A percentile compares a stretch with the other conserved stretches of the same genome.
Evolutionary conservation across 2,888 invertebrate species (phyloP).

Genomic region (Chymomyza fuscimana): DNA sequence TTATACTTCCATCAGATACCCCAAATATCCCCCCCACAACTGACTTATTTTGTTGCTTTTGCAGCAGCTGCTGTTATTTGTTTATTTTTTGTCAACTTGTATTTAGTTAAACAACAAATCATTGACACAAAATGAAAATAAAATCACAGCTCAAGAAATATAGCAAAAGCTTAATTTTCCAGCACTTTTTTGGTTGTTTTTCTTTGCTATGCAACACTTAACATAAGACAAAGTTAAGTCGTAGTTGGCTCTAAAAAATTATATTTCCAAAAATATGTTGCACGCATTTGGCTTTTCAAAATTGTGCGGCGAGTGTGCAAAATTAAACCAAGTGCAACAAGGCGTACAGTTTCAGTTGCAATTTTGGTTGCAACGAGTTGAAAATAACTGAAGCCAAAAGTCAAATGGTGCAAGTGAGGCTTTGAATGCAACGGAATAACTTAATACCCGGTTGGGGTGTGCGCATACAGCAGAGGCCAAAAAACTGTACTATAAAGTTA

Average conservation of each 20-base stretch:
- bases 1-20: conserved; percentile 9
- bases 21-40: background rate
- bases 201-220: too few species aligned
- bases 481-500: conserved; percentile 23
- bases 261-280: conserved; percentile 15
- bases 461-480: background rate
- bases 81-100: conserved; percentile 65
- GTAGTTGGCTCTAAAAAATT: background rate
- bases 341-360: conserved; percentile 41
- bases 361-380: conserved; percentile 38
- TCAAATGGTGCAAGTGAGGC: conserved; percentile 10
- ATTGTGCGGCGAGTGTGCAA: conserved; percentile 42
- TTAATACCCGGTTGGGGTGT: conserved; percentile 56
- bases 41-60: conserved; percentile 56
- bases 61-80: conserved; percentile 67
- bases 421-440: conserved; percentile 67
- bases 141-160: conserved; percentile 58
- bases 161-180: conserved; percentile 47
- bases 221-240: background rate
- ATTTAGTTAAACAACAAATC: conserved; percentile 74
- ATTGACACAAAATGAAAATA: conserved; percentile 67
- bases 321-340: conserved; percentile 52
- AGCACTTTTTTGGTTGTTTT: conserved; percentile 20
- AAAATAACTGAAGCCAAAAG: conserved; percentile 45
- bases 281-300: conserved; percentile 21